Evolutionary conservation across 2,797 vertebrate genomes (phyloP).

Genomic region (Phylloscopus collybita): DNA sequence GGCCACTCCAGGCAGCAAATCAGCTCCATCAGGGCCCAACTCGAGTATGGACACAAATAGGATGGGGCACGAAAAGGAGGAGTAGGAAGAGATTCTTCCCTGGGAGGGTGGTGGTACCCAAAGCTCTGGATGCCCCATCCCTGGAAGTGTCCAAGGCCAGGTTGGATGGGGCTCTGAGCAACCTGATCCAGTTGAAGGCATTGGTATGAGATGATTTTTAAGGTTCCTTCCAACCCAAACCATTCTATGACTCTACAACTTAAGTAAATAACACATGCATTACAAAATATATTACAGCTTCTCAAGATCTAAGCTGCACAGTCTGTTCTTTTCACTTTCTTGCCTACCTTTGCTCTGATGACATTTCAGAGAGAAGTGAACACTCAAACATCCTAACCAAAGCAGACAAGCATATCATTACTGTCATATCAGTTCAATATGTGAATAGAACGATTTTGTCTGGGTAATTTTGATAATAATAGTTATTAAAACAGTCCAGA

Average conservation of each 20-base stretch:
- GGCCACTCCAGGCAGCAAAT: neutral
- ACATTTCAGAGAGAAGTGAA: neutral
- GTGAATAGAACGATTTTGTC: neutral
- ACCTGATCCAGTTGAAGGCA: no score
- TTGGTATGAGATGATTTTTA: neutral
- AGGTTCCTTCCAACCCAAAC: neutral
- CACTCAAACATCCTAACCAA: neutral
- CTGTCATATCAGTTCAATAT: neutral
- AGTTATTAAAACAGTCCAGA: neutral
- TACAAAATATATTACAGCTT: neutral
- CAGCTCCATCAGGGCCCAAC: neutral
- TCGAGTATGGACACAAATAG: rapidly evolving
- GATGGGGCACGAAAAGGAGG: neutral
- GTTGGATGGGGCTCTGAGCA: neutral
- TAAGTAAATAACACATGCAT: neutral
- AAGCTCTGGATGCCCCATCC: neutral
- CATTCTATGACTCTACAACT: neutral
- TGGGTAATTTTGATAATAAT: neutral
- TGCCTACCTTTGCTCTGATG: neutral
- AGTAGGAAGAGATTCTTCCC: neutral
- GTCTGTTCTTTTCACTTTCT: neutral
- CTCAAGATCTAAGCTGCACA: neutral
- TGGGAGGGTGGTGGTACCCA: rapidly evolving
- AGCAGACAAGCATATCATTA: neutral
- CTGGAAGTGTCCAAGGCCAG: neutral